Base-by-base conservation (phyloP, 2,797 vertebrate genomes). In the Ceryle rudis region DNA sequence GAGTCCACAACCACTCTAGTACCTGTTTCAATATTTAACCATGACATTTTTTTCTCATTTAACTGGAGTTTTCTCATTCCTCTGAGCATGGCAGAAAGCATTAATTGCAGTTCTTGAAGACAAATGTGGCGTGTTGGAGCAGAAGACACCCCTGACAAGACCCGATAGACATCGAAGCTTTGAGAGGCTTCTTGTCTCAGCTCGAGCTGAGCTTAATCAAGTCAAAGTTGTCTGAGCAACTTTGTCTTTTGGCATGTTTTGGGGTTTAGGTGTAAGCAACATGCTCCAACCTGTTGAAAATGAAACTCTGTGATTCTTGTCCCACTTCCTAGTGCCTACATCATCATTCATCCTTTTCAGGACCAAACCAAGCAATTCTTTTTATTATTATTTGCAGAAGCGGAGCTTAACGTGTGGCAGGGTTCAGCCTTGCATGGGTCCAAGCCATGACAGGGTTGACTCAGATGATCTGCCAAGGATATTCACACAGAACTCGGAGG, bases 101-200 rank as follows among this genome's bases (percentile, higher is more conserved):
- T 33, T 64, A 41, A 75, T 22, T 70, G 28, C 39, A 20, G 11
- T 58, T 35, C 80, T 65, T 65, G 25, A 58, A 52, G 57, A 64
- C 21, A 41, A 54, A 47, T 42, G 6, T 18, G 20, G 35, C 39
- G 2, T 7, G 2, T 28, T 10, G 6, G 60, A 49, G 39, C 21
- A 60, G 52, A 29, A 57, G 46, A 47, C 29, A 11, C 65, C 4
- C 3, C 26, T 52, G 29, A 10, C 31, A 21, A 46, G 31, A 41
- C 18, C 4, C 41, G 8, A 2, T 11, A 8, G 8, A 19, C 9
- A 6, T 17, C 12, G 13, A 20, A 80, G 33, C 12, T 3, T 3
- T 10, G 7, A 29, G 64, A 35, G 37, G 3, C 6, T 46, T 39
- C 15, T 28, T 69, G 49, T 37, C 35, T 44, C 16, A 8, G 31